Percentiles rank a stretch among this genome's conserved stretches.
These are phyloP conservation scores for Chiloscyllium punctatum DNA, from an alignment of 2,797 vertebrate genomes.

Conservation along the genomic window DNA sequence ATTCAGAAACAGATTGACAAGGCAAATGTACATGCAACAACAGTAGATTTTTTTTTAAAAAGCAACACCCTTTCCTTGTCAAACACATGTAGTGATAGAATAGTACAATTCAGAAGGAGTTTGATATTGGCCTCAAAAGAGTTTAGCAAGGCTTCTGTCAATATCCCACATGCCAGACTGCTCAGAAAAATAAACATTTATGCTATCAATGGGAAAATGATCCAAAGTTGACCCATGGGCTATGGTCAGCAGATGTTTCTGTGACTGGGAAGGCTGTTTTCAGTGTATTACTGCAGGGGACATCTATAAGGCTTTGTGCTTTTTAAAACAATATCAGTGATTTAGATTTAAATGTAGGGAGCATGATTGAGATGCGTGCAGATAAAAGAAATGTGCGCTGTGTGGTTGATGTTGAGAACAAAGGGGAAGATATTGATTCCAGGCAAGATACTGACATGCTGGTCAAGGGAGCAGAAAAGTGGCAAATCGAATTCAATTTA, in stretches of 20 bases:
- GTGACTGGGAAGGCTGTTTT: neutral
- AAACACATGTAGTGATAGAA: neutral
- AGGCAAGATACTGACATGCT: neutral
- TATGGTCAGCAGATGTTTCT: neutral
- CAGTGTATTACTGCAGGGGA: neutral
- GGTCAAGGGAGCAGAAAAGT: no score
- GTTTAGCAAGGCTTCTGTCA: no score
- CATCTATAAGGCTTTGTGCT: neutral
- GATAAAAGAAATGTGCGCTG: neutral
- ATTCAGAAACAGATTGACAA: neutral
- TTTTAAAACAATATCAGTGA: neutral
- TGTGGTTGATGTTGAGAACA: neutral
- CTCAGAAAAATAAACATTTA: neutral
- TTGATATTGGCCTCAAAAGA: no score
- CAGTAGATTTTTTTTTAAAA: neutral
- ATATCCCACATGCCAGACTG: no score
- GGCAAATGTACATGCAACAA: neutral
- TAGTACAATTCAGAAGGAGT: neutral
- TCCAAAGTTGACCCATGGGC: neutral
- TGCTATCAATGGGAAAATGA: neutral
- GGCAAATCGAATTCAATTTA: neutral
- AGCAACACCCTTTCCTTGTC: neutral
- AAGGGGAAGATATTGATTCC: neutral
- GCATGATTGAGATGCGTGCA: neutral
- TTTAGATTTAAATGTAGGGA: neutral